A percentile compares a stretch with the other conserved stretches of the same genome.
Conservation (phyloP, 2,888 invertebrate species). For the Coleophora deauratella region DNA sequence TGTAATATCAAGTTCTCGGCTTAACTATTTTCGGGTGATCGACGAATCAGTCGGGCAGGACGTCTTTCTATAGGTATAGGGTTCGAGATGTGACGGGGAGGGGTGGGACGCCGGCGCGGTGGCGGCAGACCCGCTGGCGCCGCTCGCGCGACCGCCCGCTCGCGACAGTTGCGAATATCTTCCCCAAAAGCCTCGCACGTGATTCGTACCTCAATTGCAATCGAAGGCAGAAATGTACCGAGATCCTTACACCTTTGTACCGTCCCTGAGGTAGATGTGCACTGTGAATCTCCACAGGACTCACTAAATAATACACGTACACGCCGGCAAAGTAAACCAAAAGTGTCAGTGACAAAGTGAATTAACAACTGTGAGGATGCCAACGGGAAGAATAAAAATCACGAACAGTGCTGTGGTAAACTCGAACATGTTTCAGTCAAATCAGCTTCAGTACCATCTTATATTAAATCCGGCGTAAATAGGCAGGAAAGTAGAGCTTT, state of each 20-base stretch:
- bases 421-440: conserved; percentile 36
- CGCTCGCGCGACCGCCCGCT: conserved; percentile 41
- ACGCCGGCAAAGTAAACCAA: conserved; percentile 19
- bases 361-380: conserved; percentile 45
- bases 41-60: neutral
- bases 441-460: conserved; percentile 42
- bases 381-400: conserved; percentile 31
- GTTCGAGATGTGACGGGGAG: conserved; percentile 49
- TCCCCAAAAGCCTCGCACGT: conserved; percentile 19
- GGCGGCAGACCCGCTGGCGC: conserved; percentile 61
- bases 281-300: conserved; percentile 7
- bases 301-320: too few relatives aligned
- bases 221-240: neutral
- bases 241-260: too few relatives aligned
- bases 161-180: conserved; percentile 12
- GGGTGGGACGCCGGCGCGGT: conserved; percentile 41
- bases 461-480: conserved; percentile 56
- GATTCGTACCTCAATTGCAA: conserved; percentile 6
- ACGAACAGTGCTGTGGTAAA: conserved; percentile 38
- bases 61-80: neutral
- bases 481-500: conserved; percentile 17
- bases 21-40: neutral
- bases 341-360: conserved; percentile 45
- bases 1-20: neutral
- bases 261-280: too few relatives aligned